Conservation (phyloP, 1,140 invertebrate species). For the Drosophila bipectinata region DNA sequence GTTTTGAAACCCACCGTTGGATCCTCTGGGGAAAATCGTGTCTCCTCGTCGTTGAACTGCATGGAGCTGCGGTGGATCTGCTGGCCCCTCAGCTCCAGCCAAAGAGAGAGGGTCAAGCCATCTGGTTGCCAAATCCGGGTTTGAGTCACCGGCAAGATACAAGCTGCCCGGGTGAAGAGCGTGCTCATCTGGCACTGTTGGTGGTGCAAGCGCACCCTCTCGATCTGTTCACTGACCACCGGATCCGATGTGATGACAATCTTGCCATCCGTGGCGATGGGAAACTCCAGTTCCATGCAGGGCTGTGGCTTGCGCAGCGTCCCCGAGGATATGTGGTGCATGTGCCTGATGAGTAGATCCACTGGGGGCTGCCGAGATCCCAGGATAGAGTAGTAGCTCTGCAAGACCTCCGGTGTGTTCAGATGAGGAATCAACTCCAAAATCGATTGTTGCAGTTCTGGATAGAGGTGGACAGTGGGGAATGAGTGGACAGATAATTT, state of each 20-base stretch:
- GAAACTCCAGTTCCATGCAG: slow-evolving; percentile 75
- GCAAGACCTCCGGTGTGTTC: slow-evolving; percentile 74
- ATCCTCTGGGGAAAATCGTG: slow-evolving; percentile 68
- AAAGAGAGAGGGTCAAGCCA: slow-evolving; percentile 72
- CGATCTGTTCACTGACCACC: slow-evolving; percentile 62
- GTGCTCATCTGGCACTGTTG: slow-evolving; percentile 62
- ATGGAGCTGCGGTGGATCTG: slow-evolving; percentile 63
- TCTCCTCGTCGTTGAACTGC: slow-evolving; percentile 70
- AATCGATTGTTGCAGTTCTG: slow-evolving; percentile 78
- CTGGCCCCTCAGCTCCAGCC: slow-evolving; percentile 72
- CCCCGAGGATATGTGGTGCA: slow-evolving; percentile 66
- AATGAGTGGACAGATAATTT: not conserved
- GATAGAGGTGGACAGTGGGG: not conserved
- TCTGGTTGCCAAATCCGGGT: slow-evolving; percentile 70
- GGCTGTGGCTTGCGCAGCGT: slow-evolving; percentile 62
- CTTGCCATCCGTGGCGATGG: slow-evolving; percentile 72
- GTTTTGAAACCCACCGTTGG: slow-evolving; percentile 42
- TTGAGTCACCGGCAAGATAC: slow-evolving; percentile 74
- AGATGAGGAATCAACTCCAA: slow-evolving; percentile 74
- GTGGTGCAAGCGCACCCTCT: slow-evolving; percentile 70
- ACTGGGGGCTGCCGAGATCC: slow-evolving; percentile 74
- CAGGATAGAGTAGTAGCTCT: slow-evolving; percentile 68
- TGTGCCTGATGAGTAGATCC: slow-evolving; percentile 72
- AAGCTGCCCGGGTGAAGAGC: slow-evolving; percentile 72
- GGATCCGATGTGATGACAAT: slow-evolving; percentile 69